Conservation (phyloP, 2,797 vertebrate genomes). For the Tapera naevia region DNA sequence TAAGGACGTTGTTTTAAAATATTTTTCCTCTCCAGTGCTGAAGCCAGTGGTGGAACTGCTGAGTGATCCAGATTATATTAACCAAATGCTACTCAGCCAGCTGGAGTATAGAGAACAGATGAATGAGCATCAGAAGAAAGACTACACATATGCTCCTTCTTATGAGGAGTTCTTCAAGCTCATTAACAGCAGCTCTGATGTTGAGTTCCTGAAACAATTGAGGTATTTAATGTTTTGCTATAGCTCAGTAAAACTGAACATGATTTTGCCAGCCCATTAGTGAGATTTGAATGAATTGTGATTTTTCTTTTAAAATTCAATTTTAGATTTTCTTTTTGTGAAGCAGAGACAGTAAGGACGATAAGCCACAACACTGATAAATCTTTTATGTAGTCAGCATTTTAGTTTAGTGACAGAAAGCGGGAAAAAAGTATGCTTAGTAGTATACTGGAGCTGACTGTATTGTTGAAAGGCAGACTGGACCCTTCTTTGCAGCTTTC, state of each 20-base stretch:
- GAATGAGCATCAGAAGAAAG: slow-evolving; percentile 94
- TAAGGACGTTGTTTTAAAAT: slow-evolving; percentile 48
- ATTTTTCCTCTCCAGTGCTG: slow-evolving; percentile 80
- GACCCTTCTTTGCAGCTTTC: not conserved
- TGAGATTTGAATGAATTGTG: not conserved
- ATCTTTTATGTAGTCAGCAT: not conserved
- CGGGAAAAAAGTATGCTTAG: not conserved
- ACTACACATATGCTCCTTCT: slow-evolving; percentile 96
- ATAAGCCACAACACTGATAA: not conserved
- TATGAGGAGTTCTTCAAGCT: slow-evolving; percentile 99
- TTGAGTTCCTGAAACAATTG: slow-evolving; percentile 97
- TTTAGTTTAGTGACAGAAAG: slow-evolving; percentile 2
- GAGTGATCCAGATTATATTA: slow-evolving; percentile 96
- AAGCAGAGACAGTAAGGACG: not conserved
- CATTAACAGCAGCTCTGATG: slow-evolving; percentile 91
- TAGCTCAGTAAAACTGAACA: not conserved
- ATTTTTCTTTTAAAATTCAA: not conserved
- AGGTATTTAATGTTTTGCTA: slow-evolving; percentile 79
- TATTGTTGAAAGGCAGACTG: not conserved
- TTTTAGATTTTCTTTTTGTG: not conserved
- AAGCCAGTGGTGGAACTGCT: slow-evolving; percentile 93
- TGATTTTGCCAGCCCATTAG: not conserved
- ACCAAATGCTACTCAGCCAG: slow-evolving; percentile 92
- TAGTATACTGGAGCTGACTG: not conserved
- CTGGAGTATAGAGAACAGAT: slow-evolving; percentile 94